Evolutionary conservation across 2,113 vertebrate genomes (phyloP).

Genomic region (Leucopsar rothschildi): DNA sequence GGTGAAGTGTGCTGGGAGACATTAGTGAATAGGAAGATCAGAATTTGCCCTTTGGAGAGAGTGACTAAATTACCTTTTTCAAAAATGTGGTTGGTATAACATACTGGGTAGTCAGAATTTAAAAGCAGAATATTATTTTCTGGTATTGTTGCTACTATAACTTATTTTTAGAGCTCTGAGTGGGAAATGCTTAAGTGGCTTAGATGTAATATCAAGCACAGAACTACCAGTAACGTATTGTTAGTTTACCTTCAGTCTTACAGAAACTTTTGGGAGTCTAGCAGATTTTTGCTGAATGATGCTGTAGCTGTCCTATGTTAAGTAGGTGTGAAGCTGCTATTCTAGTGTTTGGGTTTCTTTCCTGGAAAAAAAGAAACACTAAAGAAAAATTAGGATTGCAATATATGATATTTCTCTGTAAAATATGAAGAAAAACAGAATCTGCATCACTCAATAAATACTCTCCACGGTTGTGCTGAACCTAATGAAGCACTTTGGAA

Average conservation of each 20-base stretch:
- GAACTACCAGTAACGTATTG: background rate
- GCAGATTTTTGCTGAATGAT: background rate
- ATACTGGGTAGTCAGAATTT: background rate
- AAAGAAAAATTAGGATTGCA: accelerated
- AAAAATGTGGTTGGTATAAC: background rate
- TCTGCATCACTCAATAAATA: accelerated
- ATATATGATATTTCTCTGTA: background rate
- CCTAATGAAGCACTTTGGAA: background rate
- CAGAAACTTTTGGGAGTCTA: background rate
- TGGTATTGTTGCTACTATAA: background rate
- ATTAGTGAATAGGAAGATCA: background rate
- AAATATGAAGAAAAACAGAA: background rate
- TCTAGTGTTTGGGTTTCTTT: background rate
- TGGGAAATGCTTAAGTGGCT: background rate
- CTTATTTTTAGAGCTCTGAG: background rate
- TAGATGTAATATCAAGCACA: background rate
- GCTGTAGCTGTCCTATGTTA: background rate
- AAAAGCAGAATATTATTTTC: background rate
- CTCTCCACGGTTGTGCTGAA: accelerated
- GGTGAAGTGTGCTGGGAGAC: background rate
- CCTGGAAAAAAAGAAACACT: background rate
- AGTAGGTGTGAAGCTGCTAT: background rate
- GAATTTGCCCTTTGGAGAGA: background rate
- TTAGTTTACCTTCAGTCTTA: background rate
- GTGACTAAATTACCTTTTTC: background rate